These are phyloP conservation scores for Sebastiscus albofasciatus DNA, from an alignment of 2,797 vertebrate genomes.

Conservation along the genomic window DNA sequence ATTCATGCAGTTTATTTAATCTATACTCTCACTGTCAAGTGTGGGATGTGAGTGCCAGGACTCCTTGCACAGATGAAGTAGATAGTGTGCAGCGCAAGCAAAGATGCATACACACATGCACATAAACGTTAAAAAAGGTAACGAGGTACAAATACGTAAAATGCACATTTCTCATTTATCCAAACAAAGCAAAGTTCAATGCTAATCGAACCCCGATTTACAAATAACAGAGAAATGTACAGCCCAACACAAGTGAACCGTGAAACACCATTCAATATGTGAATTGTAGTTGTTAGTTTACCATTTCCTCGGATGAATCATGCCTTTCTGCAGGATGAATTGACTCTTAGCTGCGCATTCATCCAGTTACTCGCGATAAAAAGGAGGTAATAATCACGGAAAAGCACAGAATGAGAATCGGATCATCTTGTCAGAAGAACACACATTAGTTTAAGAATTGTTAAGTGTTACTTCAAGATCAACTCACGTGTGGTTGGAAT, in stretches of 20 bases:
- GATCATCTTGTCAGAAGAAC: background rate
- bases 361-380: background rate
- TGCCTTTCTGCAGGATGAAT: background rate
- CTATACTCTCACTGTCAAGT: background rate
- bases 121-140: background rate
- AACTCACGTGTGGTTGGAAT: background rate
- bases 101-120: background rate
- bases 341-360: conserved; percentile 1
- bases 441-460: background rate
- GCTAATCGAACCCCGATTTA: background rate
- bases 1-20: background rate
- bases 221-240: background rate
- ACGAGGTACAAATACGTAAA: background rate
- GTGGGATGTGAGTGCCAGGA: background rate
- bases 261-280: conserved; percentile 10
- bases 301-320: background rate
- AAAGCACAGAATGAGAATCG: background rate
- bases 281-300: background rate
- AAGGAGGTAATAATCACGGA: background rate
- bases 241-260: background rate
- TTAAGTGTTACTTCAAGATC: background rate
- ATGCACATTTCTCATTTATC: background rate
- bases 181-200: background rate
- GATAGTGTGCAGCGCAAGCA: background rate
- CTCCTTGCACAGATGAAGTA: background rate